Evolutionary conservation across 2,113 vertebrate species (phyloP).

Genomic region (Chiloscyllium plagiosum): DNA sequence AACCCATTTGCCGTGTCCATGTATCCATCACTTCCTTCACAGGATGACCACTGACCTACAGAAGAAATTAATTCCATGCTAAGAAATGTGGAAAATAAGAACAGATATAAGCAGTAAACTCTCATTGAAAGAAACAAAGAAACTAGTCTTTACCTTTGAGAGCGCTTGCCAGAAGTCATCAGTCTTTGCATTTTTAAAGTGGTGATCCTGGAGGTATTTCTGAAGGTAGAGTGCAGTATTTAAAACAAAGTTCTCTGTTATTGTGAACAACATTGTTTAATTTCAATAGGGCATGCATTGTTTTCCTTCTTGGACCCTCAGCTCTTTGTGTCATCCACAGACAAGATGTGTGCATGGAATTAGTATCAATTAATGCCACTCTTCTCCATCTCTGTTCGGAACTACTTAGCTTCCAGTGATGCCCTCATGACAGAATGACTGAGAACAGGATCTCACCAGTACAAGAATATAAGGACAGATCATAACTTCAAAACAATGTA

Average conservation of each 20-base stretch:
- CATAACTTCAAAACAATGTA: background rate
- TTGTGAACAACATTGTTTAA: background rate
- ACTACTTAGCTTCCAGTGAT: background rate
- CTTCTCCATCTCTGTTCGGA: background rate
- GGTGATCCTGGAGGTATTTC: slow-evolving; percentile 64
- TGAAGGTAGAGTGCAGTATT: slow-evolving; percentile 48
- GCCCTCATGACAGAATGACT: background rate
- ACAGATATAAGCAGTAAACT: background rate
- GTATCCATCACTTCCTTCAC: slow-evolving; percentile 85
- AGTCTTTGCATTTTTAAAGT: slow-evolving; percentile 81
- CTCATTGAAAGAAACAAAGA: background rate
- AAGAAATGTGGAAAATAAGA: background rate
- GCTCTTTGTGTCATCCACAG: background rate
- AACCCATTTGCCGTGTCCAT: slow-evolving; percentile 96
- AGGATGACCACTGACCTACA: slow-evolving; percentile 67
- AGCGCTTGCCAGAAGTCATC: slow-evolving; percentile 78
- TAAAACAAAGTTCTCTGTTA: background rate
- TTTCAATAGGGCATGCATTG: background rate
- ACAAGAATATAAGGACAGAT: background rate
- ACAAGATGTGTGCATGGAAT: background rate
- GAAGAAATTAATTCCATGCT: slow-evolving; percentile 23
- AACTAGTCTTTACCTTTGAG: slow-evolving; percentile 55
- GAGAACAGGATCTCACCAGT: background rate
- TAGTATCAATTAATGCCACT: background rate
- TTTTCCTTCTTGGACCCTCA: background rate